These are phyloP conservation scores for Bembecia ichneumoniformis DNA, from an alignment of 2,888 invertebrate species.

Conservation along the genomic window DNA sequence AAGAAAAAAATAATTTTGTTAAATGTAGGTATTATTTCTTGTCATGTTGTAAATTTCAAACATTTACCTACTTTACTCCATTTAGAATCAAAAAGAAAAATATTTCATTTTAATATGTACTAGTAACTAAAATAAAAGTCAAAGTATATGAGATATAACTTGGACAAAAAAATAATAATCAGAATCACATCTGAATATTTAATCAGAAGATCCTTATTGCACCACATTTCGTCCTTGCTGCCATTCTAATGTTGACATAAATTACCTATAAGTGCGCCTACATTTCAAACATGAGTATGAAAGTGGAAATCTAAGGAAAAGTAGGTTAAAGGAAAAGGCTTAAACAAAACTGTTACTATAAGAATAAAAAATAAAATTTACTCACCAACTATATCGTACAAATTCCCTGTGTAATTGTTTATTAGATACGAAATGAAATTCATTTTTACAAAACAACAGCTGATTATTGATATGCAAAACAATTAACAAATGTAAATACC, in stretches of 20 bases:
- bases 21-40: no score
- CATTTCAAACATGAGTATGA: not conserved
- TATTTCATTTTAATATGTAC: no score
- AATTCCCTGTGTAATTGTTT: slow-evolving; percentile 51
- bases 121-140: no score
- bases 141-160: no score
- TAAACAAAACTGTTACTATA: not conserved
- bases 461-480: slow-evolving; percentile 14
- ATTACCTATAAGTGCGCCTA: not conserved
- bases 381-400: slow-evolving; percentile 63
- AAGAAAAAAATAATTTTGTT: no score
- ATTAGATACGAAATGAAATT: slow-evolving; percentile 44
- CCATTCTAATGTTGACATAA: not conserved
- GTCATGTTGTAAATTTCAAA: no score
- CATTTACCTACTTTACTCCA: no score
- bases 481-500: slow-evolving; percentile 7
- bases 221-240: no score
- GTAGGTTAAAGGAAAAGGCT: not conserved
- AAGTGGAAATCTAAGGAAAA: not conserved
- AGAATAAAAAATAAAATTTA: slow-evolving; percentile 11
- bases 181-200: not conserved
- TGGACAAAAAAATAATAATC: no score
- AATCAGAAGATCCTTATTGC: no score
- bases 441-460: slow-evolving; percentile 32
- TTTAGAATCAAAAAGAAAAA: no score